Evolutionary conservation across 2,888 invertebrate species (phyloP).

Genomic region (Endotricha flammealis): DNA sequence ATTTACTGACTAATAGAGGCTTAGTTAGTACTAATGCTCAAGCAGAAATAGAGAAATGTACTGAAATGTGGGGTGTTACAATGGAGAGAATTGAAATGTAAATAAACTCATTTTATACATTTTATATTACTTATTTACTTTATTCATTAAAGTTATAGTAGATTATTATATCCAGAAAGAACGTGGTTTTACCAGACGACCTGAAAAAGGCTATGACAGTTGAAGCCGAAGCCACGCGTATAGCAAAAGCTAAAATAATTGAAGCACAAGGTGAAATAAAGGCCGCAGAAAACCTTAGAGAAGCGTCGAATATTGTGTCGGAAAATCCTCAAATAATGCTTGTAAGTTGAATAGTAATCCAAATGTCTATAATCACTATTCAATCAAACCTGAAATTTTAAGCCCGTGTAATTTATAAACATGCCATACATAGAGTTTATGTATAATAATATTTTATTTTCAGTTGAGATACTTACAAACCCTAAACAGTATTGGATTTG

Average conservation of each 20-base stretch:
- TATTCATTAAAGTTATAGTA: constrained; percentile 44
- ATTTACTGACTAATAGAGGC: constrained; percentile 80
- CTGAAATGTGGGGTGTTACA: constrained; percentile 74
- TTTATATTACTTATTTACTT: neutral
- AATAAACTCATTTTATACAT: constrained; percentile 20
- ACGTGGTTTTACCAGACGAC: constrained; percentile 42
- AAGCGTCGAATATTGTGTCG: constrained; percentile 42
- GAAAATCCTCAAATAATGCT: constrained; percentile 46
- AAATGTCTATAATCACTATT: constrained; percentile 3
- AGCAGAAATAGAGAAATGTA: constrained; percentile 65
- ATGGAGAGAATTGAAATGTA: constrained; percentile 82
- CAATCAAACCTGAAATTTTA: neutral
- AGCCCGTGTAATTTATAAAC: neutral
- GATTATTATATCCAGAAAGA: constrained; percentile 31
- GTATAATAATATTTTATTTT: constrained; percentile 20
- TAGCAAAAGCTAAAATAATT: constrained; percentile 51
- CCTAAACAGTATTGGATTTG: constrained; percentile 38
- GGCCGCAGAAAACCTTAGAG: constrained; percentile 44
- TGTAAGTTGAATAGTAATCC: constrained; percentile 32
- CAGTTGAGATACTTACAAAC: constrained; percentile 55
- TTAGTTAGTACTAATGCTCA: constrained; percentile 76
- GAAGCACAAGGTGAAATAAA: constrained; percentile 54
- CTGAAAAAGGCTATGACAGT: constrained; percentile 56
- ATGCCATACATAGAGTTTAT: neutral
- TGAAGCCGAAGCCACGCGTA: constrained; percentile 50